Conservation (phyloP, 2,888 invertebrate species). For the Aleiodes testaceus region DNA sequence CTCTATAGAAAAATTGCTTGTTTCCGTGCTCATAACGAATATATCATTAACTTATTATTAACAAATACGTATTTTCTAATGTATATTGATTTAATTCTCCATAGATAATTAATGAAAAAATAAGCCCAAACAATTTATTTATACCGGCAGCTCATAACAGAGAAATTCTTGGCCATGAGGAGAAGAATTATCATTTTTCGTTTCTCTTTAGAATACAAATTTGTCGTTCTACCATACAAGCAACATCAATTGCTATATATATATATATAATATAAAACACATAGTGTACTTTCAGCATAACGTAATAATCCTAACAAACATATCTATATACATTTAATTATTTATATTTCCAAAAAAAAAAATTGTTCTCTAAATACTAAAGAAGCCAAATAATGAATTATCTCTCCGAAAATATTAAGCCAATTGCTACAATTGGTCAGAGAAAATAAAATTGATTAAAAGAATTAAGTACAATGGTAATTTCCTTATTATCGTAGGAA, state of each 20-base stretch:
- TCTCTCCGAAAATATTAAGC: not conserved
- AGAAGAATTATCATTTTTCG: not conserved
- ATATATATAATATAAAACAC: slow-evolving; percentile 29
- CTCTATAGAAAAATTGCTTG: slow-evolving; percentile 16
- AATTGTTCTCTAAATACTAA: not conserved
- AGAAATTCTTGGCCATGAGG: too few relatives aligned
- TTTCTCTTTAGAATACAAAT: slow-evolving; percentile 11
- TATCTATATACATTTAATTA: slow-evolving; percentile 19
- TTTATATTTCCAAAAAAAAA: not conserved
- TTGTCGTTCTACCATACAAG: slow-evolving; percentile 22
- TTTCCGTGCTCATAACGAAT: too few relatives aligned
- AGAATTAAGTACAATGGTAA: slow-evolving; percentile 30
- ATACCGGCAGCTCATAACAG: not conserved
- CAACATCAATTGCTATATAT: slow-evolving; percentile 29
- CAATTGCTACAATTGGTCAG: not conserved
- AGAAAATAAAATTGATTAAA: not conserved
- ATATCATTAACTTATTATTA: too few relatives aligned
- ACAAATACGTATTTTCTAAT: too few relatives aligned
- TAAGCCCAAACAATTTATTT: not conserved
- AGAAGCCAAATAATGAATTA: not conserved
- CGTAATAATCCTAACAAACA: slow-evolving; percentile 27
- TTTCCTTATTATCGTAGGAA: slow-evolving; percentile 46
- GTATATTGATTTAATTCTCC: too few relatives aligned
- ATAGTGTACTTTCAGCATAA: slow-evolving; percentile 29
- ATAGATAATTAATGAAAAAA: not conserved